A percentile compares a stretch with the other conserved stretches of the same genome.
These are phyloP conservation scores for Drosophila suboccidentalis DNA, from an alignment of 2,888 invertebrate genomes.

Conservation along the genomic window DNA sequence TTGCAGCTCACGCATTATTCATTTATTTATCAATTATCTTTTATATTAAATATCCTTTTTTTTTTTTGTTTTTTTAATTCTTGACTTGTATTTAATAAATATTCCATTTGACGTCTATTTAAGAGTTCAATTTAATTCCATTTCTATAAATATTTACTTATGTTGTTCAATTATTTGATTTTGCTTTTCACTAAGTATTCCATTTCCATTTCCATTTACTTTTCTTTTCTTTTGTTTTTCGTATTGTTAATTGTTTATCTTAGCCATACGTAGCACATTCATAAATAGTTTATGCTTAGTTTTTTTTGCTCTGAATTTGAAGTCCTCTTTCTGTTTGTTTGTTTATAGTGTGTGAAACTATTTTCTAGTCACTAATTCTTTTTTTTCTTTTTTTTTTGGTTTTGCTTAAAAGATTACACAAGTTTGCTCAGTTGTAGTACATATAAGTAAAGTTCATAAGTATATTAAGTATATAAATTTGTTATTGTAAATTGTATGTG, in stretches of 20 bases:
- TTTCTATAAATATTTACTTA: constrained; percentile 37
- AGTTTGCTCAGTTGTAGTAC: constrained; percentile 43
- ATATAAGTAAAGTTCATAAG: constrained; percentile 55
- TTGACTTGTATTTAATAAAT: constrained; percentile 52
- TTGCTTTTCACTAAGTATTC: constrained; percentile 23
- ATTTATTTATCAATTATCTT: constrained; percentile 60
- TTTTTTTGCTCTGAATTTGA: constrained; percentile 37
- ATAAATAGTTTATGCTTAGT: constrained; percentile 39
- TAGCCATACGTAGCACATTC: constrained; percentile 52
- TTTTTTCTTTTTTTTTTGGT: constrained; percentile 5
- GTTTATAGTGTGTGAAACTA: constrained; percentile 49
- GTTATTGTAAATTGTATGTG: constrained; percentile 76
- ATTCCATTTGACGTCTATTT: constrained; percentile 42
- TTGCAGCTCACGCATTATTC: constrained; percentile 63
- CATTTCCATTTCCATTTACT: constrained; percentile 9
- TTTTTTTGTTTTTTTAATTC: constrained; percentile 31
- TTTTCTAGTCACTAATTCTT: constrained; percentile 51
- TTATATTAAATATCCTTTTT: constrained; percentile 55
- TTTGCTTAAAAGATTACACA: constrained; percentile 61
- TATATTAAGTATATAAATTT: constrained; percentile 65
- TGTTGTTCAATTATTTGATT: constrained; percentile 45
- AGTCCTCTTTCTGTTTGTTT: constrained; percentile 48
- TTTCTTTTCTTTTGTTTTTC: constrained; percentile 5
- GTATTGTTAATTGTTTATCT: constrained; percentile 33
- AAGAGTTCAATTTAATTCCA: constrained; percentile 25